Evolutionary conservation across 2,888 invertebrate species (phyloP), one percentile per base, ranked within the genome.

Genomic region (Andrena marginata): DNA sequence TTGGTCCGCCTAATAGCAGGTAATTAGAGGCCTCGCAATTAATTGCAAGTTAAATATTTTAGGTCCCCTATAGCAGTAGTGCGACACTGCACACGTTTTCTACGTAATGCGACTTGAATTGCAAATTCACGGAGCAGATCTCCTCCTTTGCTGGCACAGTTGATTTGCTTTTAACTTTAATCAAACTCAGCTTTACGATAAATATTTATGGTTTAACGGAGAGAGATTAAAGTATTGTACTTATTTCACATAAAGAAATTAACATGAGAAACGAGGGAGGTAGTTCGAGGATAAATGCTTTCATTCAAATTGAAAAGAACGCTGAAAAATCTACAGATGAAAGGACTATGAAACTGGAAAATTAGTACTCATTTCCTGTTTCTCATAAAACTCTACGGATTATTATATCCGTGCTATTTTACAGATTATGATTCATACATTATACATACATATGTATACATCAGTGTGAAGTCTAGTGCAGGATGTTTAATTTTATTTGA

Each of bases 21-120:
- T 35, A 77, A 69, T 75, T 75, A 60, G 33, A 23, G 51, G 51
- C 29, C 75, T 13, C 16, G 42, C 42, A 42, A 42, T 42, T 77
- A 77, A 77, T 77, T 77, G 75, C 31, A 67, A 74, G 59, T 77
- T 77, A 77, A 77, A 67, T 42, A 60, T 65, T 77, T 67, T 29
- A 67, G 67, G 67, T 51, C 60, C 49, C 26, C 65, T 13, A 60
- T 51, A 29, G 29, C 60, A 23, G 31, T 42, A 29, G 35, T 63
- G 42, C 42, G 8, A 60, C 51, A 51, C 65, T 77, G 35, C 49
- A 51, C 65, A n/a, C 23, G 65, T 60, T 51, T 10, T 51, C 60
- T 4, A 16, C 59, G 49, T 77, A 75, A 77, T 74, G 62, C 69
- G 69, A 69, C 51, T 62, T 76, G 35, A 68, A 76, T 69, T 51